phyloP scores from a whole-genome alignment of 2,797 vertebrate genomes.

The Scleropages formosus region DNA sequence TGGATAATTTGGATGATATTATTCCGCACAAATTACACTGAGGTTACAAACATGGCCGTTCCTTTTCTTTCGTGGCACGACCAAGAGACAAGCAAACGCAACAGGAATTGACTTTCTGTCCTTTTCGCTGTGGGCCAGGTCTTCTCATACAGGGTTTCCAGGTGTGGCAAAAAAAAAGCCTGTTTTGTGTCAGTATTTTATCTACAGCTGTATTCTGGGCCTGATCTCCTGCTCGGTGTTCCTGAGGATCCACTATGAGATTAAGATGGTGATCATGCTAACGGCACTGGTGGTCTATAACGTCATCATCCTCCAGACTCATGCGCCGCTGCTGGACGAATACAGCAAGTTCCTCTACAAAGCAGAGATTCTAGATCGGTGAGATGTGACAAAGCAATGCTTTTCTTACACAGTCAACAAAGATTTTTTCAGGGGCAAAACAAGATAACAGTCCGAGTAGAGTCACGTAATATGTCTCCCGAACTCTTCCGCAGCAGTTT shows the following conservation, averaged over 20 bases:
- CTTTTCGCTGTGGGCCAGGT: neutral
- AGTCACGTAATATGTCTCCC: no score
- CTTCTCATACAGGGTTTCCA: neutral
- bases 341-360: constrained; percentile 84
- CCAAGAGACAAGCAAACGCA: no score
- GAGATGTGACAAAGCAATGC: no score
- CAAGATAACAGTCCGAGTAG: no score
- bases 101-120: no score
- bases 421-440: no score
- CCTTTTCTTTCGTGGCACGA: no score
- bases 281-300: constrained; percentile 85
- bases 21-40: neutral
- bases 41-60: no score
- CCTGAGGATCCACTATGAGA: constrained; percentile 89
- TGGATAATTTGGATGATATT: neutral
- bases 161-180: constrained; percentile 5
- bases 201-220: constrained; percentile 91
- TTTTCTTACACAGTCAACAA: neutral
- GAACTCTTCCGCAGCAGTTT: no score
- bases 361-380: constrained; percentile 78
- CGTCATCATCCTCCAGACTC: constrained; percentile 84
- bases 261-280: constrained; percentile 92
- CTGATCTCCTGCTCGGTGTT: constrained; percentile 92
- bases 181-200: constrained; percentile 78
- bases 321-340: constrained; percentile 79